Conservation (phyloP, 2,888 invertebrate species). For the Chloromyia formosa region DNA sequence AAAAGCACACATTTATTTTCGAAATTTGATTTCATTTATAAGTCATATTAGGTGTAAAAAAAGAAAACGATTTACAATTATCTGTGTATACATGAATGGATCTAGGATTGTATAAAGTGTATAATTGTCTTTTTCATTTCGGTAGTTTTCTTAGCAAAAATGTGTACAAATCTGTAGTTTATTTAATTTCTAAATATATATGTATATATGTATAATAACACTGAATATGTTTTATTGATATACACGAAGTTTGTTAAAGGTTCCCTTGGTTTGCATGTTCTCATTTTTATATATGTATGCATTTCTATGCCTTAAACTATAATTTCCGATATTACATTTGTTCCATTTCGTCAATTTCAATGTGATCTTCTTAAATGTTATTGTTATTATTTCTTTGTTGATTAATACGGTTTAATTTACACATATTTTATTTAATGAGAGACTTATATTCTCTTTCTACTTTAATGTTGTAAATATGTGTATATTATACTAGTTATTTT, state of each 20-base stretch:
- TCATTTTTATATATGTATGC: background rate
- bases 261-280: conserved; percentile 2
- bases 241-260: background rate
- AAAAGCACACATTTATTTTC: too few species aligned
- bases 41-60: conserved; percentile 12
- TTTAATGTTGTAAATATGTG: background rate
- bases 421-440: too few species aligned
- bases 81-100: too few species aligned
- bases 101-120: too few species aligned
- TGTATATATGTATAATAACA: background rate
- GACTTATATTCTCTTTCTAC: too few species aligned
- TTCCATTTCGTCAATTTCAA: background rate
- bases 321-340: background rate
- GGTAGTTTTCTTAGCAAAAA: too few species aligned
- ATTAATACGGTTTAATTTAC: too few species aligned
- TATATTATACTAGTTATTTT: background rate
- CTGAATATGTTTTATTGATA: conserved; percentile 32
- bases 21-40: too few species aligned
- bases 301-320: too few species aligned
- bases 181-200: background rate
- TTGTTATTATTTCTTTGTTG: background rate
- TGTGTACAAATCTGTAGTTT: too few species aligned
- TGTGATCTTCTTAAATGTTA: conserved; percentile 1
- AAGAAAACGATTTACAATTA: background rate
- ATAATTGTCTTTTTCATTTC: too few species aligned